These are phyloP conservation scores for Istiophorus platypterus DNA, from an alignment of 2,113 vertebrate genomes.

Conservation along the genomic window DNA sequence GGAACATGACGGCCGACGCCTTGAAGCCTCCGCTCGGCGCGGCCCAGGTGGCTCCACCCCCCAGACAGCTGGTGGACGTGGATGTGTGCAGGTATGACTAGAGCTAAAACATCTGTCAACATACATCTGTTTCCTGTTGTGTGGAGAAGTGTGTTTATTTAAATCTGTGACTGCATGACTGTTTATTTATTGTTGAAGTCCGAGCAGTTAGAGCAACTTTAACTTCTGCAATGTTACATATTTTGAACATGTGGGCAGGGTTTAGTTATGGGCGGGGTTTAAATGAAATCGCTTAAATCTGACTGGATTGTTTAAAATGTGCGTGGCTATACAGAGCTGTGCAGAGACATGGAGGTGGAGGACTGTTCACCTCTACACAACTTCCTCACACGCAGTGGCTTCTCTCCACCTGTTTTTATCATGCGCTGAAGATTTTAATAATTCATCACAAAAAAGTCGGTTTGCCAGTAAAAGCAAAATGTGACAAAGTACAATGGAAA, in stretches of 20 bases:
- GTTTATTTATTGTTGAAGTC: too few relatives aligned
- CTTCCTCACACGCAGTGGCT: too few relatives aligned
- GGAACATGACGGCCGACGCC: conserved; percentile 81
- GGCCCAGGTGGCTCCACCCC: conserved; percentile 83
- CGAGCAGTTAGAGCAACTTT: neutral
- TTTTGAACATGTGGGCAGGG: neutral
- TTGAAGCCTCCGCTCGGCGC: conserved; percentile 85
- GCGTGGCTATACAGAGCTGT: too few relatives aligned
- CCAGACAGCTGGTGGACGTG: conserved; percentile 84
- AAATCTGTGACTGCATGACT: too few relatives aligned
- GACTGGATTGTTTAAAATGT: neutral
- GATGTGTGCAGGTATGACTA: conserved; percentile 86
- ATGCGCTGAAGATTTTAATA: too few relatives aligned
- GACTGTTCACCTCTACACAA: too few relatives aligned
- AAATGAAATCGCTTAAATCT: neutral
- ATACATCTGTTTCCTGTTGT: neutral
- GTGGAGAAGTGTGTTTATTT: neutral
- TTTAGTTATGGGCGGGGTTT: neutral
- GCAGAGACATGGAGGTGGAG: too few relatives aligned
- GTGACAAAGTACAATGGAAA: too few relatives aligned
- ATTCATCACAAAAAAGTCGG: too few relatives aligned
- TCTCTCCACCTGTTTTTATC: too few relatives aligned
- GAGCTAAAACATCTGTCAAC: too few relatives aligned
- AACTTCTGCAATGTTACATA: neutral
- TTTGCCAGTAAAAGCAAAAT: too few relatives aligned